Conservation (phyloP, 1,140 invertebrate genomes). For the Sipha flava region DNA sequence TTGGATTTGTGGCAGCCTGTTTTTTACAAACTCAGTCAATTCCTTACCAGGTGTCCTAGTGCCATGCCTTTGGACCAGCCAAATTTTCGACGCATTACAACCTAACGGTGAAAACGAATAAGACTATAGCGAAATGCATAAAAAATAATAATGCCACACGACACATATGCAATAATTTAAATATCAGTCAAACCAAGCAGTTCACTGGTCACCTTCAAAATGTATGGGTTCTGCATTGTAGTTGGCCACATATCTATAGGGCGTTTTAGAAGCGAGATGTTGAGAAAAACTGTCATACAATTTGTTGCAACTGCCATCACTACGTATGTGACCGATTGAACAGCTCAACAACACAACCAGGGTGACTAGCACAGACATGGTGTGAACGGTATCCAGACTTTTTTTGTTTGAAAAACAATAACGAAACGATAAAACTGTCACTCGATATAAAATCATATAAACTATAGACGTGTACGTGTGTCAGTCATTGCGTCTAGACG, state of each 20-base stretch:
- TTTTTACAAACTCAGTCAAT: constrained; percentile 47
- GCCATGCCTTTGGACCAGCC: constrained; percentile 59
- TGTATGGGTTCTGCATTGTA: background rate
- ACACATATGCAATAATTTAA: no score
- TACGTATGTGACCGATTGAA: background rate
- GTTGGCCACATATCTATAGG: background rate
- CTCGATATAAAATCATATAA: no score
- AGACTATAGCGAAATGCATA: no score
- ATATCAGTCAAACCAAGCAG: no score
- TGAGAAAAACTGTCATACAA: background rate
- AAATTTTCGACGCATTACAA: constrained; percentile 53
- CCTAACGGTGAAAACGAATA: constrained; percentile 43
- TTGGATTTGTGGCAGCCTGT: constrained; percentile 46
- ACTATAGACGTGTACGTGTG: no score
- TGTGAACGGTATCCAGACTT: background rate
- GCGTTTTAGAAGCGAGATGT: background rate
- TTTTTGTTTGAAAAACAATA: background rate
- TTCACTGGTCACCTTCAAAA: background rate
- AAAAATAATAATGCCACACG: no score
- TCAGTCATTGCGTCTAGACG: no score
- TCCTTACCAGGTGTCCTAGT: constrained; percentile 54
- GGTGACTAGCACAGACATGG: background rate
- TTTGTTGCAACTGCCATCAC: background rate
- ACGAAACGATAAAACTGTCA: no score
- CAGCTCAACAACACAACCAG: background rate